These are phyloP conservation scores for Silurus lanzhouensis DNA, from an alignment of 2,797 vertebrate species.

Conservation along the genomic window DNA sequence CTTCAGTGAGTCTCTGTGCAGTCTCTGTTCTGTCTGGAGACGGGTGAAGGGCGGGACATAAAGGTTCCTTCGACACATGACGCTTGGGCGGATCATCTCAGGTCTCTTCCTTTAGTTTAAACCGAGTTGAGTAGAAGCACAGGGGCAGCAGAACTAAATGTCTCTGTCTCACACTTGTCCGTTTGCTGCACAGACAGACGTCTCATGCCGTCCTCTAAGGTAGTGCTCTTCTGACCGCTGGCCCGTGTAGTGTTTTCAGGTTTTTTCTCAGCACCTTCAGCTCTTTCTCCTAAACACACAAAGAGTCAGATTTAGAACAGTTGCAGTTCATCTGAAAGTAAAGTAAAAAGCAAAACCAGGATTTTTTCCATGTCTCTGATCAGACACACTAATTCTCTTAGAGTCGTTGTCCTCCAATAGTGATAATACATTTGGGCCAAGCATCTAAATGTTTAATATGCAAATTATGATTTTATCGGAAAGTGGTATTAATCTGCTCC, in stretches of 20 bases:
- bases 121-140: slow-evolving; percentile 65
- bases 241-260: slow-evolving; percentile 24
- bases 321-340: background rate
- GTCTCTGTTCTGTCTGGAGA: background rate
- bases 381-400: no score
- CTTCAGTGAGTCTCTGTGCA: slow-evolving; percentile 5
- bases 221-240: slow-evolving; percentile 42
- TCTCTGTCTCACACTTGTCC: slow-evolving; percentile 57
- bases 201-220: slow-evolving; percentile 64
- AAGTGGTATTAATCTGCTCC: background rate
- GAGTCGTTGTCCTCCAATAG: no score
- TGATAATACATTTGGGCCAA: background rate
- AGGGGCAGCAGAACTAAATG: slow-evolving; percentile 68
- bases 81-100: background rate
- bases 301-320: background rate
- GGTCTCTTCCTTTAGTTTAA: slow-evolving; percentile 54
- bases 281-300: slow-evolving; percentile 69
- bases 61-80: slow-evolving; percentile 4
- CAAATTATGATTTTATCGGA: background rate
- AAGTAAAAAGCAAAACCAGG: background rate
- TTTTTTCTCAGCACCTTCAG: slow-evolving; percentile 73
- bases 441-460: background rate
- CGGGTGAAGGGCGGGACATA: background rate
- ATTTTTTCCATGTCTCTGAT: background rate
- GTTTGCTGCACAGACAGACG: slow-evolving; percentile 67